Evolutionary conservation across 2,888 invertebrate genomes (phyloP), one percentile per base, ranked within the genome.

Genomic region (Drosophila tanythrix): DNA sequence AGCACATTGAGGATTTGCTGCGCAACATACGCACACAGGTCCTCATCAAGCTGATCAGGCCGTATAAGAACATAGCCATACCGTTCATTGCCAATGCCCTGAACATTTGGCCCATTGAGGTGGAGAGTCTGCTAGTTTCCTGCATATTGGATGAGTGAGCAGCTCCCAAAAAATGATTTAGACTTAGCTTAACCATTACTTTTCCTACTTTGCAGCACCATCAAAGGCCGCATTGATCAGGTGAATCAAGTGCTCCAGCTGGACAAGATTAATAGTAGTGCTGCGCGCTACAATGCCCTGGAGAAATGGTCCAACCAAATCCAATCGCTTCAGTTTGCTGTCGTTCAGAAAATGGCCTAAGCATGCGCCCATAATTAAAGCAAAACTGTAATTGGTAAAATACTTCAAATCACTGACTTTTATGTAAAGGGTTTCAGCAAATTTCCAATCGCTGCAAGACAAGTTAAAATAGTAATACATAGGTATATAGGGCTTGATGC

Each of bases 21-120:
- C 94, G 98, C 67, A 99, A 99, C 93, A 99, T 99, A 90, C 95
- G 99, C 81, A 99, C 99, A 4, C 97, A 99, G 94, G 99, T 99
- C 75, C 94, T 99, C 70, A 98, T 99, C 76, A 99, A 99, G 93
- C 94, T 99, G 76, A 99, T 99, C 89, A 97, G 97, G 69, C 99
- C 99, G 0, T 99, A 99, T 94, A 99, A 99, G 53, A 96, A 98
- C 91, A 99, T 99, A 89, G 98, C 98, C 92, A 98, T 99, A 93
- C 98, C 98, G 7, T 99, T 99, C 93, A 98, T 99, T 92, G 99
- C 99, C 43, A 97, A 97, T 93, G 98, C 98, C 92, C 94, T 98
- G 63, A 98, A 98, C 92, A 98, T 98, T 82, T 98, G 98, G 92
- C 97, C 97, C 70, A 95, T 96, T 79, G 99, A 99, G 94, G 99